These are phyloP conservation scores for Rhadinocentrus ornatus DNA, from an alignment of 2,797 vertebrate genomes.

Conservation along the genomic window DNA sequence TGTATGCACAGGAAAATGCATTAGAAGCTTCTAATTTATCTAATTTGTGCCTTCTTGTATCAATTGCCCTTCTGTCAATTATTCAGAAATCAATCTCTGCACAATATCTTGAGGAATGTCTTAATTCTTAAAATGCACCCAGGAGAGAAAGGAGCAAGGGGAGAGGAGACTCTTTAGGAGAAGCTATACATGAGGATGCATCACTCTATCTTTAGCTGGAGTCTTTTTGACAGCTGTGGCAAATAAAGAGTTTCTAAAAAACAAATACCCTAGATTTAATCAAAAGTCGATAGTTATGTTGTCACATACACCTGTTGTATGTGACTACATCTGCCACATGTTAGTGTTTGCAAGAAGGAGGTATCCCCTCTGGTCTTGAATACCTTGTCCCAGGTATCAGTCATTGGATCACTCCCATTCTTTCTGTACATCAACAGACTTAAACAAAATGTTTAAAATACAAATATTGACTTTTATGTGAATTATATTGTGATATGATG, in stretches of 20 bases:
- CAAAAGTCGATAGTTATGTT: not conserved
- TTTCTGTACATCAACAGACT: not conserved
- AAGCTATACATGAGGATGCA: not conserved
- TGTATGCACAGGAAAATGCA: not conserved
- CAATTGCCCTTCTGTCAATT: not conserved
- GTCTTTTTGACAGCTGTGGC: not conserved
- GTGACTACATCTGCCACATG: not conserved
- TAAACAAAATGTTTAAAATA: not conserved
- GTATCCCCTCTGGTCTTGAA: not conserved
- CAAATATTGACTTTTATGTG: not conserved
- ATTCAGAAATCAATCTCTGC: slow-evolving; percentile 9
- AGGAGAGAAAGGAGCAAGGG: not conserved
- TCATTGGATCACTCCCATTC: not conserved
- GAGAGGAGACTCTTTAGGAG: not conserved
- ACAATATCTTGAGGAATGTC: not conserved
- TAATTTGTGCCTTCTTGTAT: slow-evolving; percentile 13
- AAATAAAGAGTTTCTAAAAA: not conserved
- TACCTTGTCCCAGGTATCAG: not conserved
- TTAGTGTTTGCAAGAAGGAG: not conserved
- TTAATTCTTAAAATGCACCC: slow-evolving; percentile 11
- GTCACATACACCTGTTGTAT: not conserved
- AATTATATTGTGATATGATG: not conserved
- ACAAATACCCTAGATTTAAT: not conserved
- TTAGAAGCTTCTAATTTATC: slow-evolving; percentile 2
- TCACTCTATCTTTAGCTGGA: not conserved